Percentiles rank a stretch among this genome's conserved stretches.
phyloP scores from a whole-genome alignment of 2,797 vertebrate genomes.

The Acanthopagrus latus region DNA sequence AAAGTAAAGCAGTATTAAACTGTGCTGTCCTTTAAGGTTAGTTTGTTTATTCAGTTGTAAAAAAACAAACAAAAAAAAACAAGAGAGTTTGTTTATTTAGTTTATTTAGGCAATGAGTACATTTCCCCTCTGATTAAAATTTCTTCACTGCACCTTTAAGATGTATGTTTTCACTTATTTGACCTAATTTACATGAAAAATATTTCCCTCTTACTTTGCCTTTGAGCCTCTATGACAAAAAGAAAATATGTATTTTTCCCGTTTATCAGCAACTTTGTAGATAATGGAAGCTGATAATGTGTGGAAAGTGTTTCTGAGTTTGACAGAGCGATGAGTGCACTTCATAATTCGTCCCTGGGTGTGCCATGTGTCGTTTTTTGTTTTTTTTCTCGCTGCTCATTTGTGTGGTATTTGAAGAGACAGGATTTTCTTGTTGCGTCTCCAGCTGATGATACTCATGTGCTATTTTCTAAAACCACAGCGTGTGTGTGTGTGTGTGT shows the following conservation, averaged over 20 bases:
- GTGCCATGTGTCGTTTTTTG: conserved; percentile 46
- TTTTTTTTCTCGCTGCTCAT: conserved; percentile 31
- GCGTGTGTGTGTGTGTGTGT: background rate
- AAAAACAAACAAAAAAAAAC: too few relatives aligned
- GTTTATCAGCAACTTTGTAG: background rate
- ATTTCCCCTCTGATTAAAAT: too few relatives aligned
- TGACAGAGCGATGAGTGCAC: conserved; percentile 14
- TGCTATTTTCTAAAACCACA: background rate
- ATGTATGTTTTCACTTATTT: too few relatives aligned
- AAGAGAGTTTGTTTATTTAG: too few relatives aligned
- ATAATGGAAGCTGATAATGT: background rate
- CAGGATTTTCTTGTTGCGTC: conserved; percentile 77
- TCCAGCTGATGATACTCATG: conserved; percentile 41
- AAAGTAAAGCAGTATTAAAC: too few relatives aligned
- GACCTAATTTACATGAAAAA: too few relatives aligned
- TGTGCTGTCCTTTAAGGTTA: too few relatives aligned
- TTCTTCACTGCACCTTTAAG: too few relatives aligned
- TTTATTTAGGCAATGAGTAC: too few relatives aligned
- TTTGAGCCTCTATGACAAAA: background rate
- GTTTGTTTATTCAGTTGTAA: too few relatives aligned
- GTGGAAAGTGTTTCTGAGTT: background rate
- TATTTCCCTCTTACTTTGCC: too few relatives aligned
- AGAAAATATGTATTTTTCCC: background rate
- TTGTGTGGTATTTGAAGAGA: conserved; percentile 58
- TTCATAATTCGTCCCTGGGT: conserved; percentile 37